Evolutionary conservation across 2,797 vertebrate species (phyloP).

Genomic region (Halcyon smyrnensis): DNA sequence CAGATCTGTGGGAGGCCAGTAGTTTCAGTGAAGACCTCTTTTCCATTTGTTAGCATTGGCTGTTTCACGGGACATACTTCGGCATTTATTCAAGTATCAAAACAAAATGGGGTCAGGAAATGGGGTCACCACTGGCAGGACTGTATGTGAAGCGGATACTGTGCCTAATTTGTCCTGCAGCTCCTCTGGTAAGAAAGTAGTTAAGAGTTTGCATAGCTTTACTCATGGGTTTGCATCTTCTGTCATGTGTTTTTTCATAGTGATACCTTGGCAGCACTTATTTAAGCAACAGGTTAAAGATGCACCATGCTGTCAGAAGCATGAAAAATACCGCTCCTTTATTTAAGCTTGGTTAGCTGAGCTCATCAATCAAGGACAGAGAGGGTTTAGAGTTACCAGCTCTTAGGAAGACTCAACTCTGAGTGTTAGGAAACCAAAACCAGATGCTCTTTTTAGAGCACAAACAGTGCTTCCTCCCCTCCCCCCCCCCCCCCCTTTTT

Average conservation of each 20-base stretch:
- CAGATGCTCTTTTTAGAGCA: neutral
- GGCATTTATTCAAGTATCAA: neutral
- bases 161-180: neutral
- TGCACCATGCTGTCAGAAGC: neutral
- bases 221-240: neutral
- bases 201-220: neutral
- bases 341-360: neutral
- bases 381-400: neutral
- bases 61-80: neutral
- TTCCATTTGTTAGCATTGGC: neutral
- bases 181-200: neutral
- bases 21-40: neutral
- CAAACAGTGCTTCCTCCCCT: neutral
- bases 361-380: neutral
- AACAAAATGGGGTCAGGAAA: neutral
- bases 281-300: neutral
- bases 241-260: neutral
- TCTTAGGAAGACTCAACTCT: neutral
- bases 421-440: neutral
- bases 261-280: neutral
- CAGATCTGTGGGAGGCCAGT: neutral
- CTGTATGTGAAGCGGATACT: neutral
- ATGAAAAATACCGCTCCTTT: neutral
- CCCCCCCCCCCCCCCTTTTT: fast-evolving
- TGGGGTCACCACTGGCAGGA: neutral